Evolutionary conservation across 2,113 vertebrate genomes (phyloP).

Genomic region (Clupea harengus): DNA sequence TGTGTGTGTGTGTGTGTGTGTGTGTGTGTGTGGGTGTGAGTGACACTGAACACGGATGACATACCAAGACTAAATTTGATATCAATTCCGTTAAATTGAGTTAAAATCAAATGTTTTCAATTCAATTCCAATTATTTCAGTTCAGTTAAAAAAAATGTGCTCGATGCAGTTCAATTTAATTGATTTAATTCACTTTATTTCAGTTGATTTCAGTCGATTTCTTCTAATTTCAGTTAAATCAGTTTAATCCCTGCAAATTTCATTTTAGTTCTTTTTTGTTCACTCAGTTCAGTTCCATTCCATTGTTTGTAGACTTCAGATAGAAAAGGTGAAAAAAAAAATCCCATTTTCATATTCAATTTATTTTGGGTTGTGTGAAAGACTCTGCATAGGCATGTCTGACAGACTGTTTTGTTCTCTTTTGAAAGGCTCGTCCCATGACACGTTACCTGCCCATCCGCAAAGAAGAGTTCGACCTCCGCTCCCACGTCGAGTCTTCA

Average conservation of each 20-base stretch:
- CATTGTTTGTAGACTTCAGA: background rate
- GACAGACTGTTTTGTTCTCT: background rate
- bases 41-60: background rate
- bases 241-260: background rate
- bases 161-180: no score
- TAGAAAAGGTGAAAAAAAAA: background rate
- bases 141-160: no score
- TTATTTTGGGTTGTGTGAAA: background rate
- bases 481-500: constrained; percentile 87
- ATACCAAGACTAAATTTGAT: no score
- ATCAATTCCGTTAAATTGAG: no score
- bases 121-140: no score
- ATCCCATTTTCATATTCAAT: background rate
- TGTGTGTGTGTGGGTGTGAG: no score
- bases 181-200: no score
- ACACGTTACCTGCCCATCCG: constrained; percentile 94
- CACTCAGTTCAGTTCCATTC: background rate
- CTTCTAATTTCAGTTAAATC: background rate
- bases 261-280: background rate
- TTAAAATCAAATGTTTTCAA: no score
- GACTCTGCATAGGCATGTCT: background rate
- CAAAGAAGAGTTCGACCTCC: constrained; percentile 95
- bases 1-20: background rate
- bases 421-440: constrained; percentile 85
- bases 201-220: no score